Conservation (phyloP, 2,797 vertebrate species). For the Martes flavigula region DNA sequence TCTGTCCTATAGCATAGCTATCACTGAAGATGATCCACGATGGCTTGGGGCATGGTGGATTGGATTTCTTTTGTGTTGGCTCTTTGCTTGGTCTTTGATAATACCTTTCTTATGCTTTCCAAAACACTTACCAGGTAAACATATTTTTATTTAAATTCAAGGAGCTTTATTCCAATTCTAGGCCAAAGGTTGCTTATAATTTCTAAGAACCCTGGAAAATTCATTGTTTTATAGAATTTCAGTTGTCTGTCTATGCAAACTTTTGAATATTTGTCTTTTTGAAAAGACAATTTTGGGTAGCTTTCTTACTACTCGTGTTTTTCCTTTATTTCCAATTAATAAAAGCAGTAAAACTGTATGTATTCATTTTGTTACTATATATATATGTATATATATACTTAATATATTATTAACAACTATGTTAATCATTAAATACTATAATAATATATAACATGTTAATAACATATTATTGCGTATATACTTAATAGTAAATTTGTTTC, state of each 20-base stretch:
- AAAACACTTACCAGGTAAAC: constrained; percentile 87
- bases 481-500: not conserved
- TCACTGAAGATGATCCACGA: constrained; percentile 84
- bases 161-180: not conserved
- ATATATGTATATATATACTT: not conserved
- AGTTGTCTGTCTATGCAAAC: not conserved
- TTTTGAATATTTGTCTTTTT: constrained; percentile 31
- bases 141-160: not conserved
- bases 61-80: constrained; percentile 84
- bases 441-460: not conserved
- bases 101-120: constrained; percentile 88
- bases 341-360: not conserved
- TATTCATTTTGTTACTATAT: not conserved
- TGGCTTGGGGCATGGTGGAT: constrained; percentile 91
- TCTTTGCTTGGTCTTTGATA: constrained; percentile 85
- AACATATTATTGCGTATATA: not conserved
- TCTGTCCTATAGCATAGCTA: constrained; percentile 56
- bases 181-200: not conserved
- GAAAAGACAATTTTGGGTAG: not conserved
- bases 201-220: not conserved
- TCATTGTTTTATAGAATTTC: not conserved
- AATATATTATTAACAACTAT: not conserved
- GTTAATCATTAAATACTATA: not conserved
- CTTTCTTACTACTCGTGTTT: not conserved
- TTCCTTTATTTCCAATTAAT: constrained; percentile 23